Percentiles rank a stretch among this genome's conserved stretches.
Conservation (phyloP, 2,113 vertebrate genomes). For the Danionella cerebrum region DNA sequence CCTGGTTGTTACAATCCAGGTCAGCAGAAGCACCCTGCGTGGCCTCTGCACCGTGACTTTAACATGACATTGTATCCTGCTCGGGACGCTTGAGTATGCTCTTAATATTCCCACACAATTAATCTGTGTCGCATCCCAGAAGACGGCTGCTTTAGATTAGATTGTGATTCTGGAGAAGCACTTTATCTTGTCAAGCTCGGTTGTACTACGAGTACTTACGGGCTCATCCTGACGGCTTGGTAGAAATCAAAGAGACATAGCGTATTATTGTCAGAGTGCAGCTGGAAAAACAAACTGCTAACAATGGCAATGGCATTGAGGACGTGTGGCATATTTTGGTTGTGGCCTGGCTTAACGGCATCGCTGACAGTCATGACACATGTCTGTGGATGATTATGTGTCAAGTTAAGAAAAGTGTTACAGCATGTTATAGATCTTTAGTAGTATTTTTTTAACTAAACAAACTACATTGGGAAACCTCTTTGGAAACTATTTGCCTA, state of each 20-base stretch:
- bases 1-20: conserved; percentile 28
- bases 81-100: conserved; percentile 16
- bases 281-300: conserved; percentile 19
- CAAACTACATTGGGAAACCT: not conserved
- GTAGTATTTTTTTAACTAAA: not conserved
- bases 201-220: conserved; percentile 7
- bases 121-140: conserved; percentile 59
- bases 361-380: conserved; percentile 7
- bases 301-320: not conserved
- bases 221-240: not conserved
- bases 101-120: conserved; percentile 41
- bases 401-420: not conserved
- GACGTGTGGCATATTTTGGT: not conserved
- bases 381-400: not conserved
- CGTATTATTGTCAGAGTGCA: conserved; percentile 10
- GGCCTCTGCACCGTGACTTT: conserved; percentile 24
- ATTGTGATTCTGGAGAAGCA: conserved; percentile 50
- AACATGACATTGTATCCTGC: conserved; percentile 37
- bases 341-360: not conserved
- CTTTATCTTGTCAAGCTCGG: conserved; percentile 33
- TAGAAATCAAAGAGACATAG: not conserved
- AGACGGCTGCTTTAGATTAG: conserved; percentile 59
- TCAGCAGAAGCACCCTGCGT: conserved; percentile 26
- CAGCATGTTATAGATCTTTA: too few relatives aligned
- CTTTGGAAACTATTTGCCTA: too few relatives aligned